Conservation (phyloP, 1,140 invertebrate genomes). For the Euwallacea similis region DNA sequence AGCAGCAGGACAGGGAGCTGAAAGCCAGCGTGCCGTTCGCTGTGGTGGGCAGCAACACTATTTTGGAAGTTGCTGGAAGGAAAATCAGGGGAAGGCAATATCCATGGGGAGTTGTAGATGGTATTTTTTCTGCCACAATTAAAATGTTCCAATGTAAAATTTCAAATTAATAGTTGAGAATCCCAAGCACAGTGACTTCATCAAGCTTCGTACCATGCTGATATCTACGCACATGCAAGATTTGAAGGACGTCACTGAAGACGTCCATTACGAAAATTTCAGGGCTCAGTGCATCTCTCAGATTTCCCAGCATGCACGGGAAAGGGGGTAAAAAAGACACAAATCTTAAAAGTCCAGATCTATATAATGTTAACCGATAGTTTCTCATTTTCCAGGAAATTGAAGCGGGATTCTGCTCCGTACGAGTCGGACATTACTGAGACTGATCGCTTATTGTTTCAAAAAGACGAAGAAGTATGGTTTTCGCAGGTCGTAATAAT, state of each 20-base stretch:
- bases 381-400: conserved; percentile 63
- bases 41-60: conserved; percentile 92
- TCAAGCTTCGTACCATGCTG: conserved; percentile 93
- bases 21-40: conserved; percentile 95
- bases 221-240: conserved; percentile 97
- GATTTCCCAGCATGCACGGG: conserved; percentile 83
- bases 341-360: too few species aligned
- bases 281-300: conserved; percentile 87
- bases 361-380: background rate
- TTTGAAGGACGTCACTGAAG: conserved; percentile 90
- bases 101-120: conserved; percentile 97
- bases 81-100: conserved; percentile 91
- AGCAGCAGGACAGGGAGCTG: conserved; percentile 84
- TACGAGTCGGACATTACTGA: conserved; percentile 78
- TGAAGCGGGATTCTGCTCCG: conserved; percentile 76
- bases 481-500: background rate
- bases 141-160: background rate
- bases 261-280: conserved; percentile 97
- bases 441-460: conserved; percentile 81
- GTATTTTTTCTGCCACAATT: conserved; percentile 52
- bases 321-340: conserved; percentile 66
- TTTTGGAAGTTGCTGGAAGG: conserved; percentile 89
- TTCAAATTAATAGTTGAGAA: conserved; percentile 78
- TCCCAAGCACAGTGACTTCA: conserved; percentile 96
- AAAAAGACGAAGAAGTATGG: conserved; percentile 90